phyloP scores from a whole-genome alignment of 2,113 vertebrate genomes.

The Antechinus flavipes region DNA sequence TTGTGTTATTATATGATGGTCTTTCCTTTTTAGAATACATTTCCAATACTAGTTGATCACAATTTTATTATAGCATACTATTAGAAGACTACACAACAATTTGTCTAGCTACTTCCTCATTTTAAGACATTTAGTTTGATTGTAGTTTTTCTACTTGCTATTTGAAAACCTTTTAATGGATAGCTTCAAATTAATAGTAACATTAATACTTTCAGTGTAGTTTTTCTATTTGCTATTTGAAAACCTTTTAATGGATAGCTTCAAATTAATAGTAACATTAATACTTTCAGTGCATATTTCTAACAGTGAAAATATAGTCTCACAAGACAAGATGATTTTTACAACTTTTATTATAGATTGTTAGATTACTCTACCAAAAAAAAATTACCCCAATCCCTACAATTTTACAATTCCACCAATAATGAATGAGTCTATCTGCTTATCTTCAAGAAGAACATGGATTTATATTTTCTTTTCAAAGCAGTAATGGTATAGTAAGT shows the following conservation, averaged over 20 bases:
- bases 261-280: not conserved
- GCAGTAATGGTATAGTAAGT: not conserved
- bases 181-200: not conserved
- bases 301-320: not conserved
- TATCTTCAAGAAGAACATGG: not conserved
- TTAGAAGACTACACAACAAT: not conserved
- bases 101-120: not conserved
- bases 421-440: not conserved
- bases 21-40: not conserved
- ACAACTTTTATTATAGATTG: not conserved
- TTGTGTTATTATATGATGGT: not conserved
- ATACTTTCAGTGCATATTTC: not conserved
- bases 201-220: not conserved
- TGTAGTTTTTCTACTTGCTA: not conserved
- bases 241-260: not conserved
- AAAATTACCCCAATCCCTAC: not conserved
- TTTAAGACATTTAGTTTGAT: not conserved
- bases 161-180: not conserved
- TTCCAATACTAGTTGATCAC: not conserved
- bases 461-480: not conserved
- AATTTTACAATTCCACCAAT: not conserved
- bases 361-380: not conserved
- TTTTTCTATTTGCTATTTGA: not conserved
- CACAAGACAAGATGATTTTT: not conserved
- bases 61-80: not conserved